Evolutionary conservation across 37 sponge, comb jelly and placozoan species (phyloP), one percentile per base, ranked within the genome.

Genomic region (Ianthella basta): DNA sequence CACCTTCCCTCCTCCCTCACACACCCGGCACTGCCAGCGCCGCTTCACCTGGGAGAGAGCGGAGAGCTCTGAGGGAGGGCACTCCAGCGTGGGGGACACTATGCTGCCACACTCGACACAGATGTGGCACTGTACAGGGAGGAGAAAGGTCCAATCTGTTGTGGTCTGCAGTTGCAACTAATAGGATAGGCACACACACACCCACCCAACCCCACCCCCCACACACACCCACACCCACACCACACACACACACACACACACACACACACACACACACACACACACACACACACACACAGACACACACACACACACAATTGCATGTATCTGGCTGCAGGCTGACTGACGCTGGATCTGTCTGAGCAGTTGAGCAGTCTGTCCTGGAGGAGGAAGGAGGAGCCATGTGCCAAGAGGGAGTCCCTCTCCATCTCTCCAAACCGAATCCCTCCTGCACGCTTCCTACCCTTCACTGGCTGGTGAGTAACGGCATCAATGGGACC

Each of bases 321-420:
- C n/a, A n/a, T n/a, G n/a, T n/a, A n/a, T n/a, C n/a, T n/a, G n/a
- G n/a, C n/a, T n/a, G 34, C 39, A 30, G 53, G 29, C 5, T 53
- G 0, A 81, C 84, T 80, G 56, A 95, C 95, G 78, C 86, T 86
- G 1, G 94, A 92, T 67, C 83, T 63, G 70, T 98, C 99, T 30
- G 99, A 98, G 70, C 99, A 98, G 80, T 98, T 96, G 15, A 96
- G 88, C 12, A 98, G 90, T 56, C 99, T 66, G 57, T 98, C 99
- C 60, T 98, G 94, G 78, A 98, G 66, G 37, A 98, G 80, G 75
- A 96, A 98, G 32, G 97, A 90, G 41, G 93, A 83, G 18, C 99
- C 99, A 79, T 98, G 99, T 25, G 99, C 94, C 16, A 98, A 37
- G 21, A 98, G 75, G 8, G 95, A 92, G 60, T 97, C 98, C 56